Percentiles rank a stretch among this genome's conserved stretches.
phyloP scores from a whole-genome alignment of 2,888 invertebrate species.

The Rhagophthalmus giganteus region DNA sequence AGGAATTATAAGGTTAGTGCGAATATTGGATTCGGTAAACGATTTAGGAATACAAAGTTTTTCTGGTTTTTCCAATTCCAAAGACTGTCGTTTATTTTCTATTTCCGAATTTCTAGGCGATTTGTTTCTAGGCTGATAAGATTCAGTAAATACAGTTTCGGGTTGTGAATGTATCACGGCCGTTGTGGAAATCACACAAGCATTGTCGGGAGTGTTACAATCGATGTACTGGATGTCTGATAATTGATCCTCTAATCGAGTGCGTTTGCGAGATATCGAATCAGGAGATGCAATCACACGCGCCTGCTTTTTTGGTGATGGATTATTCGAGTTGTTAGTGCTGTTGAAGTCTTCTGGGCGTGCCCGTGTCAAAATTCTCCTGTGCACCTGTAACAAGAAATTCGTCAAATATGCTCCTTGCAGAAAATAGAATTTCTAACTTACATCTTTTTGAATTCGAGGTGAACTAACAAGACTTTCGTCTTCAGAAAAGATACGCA shows the following conservation, averaged over 20 bases:
- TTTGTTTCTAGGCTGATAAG: conserved; percentile 53
- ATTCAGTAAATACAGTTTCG: conserved; percentile 34
- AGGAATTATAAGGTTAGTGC: conserved; percentile 39
- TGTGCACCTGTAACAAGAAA: conserved; percentile 47
- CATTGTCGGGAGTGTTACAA: conserved; percentile 72
- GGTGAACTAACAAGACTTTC: conserved; percentile 69
- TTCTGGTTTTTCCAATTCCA: conserved; percentile 45
- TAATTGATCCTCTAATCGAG: conserved; percentile 76
- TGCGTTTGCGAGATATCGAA: conserved; percentile 64
- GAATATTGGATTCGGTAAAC: conserved; percentile 49
- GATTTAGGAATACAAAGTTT: conserved; percentile 45
- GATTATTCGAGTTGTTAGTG: conserved; percentile 60
- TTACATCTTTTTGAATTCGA: conserved; percentile 56
- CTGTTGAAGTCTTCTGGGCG: conserved; percentile 61
- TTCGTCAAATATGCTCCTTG: neutral
- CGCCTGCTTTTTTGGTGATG: conserved; percentile 65
- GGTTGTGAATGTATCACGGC: conserved; percentile 47
- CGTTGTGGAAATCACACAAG: conserved; percentile 47
- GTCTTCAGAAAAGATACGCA: conserved; percentile 87
- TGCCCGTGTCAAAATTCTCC: conserved; percentile 58
- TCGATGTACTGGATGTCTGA: conserved; percentile 81
- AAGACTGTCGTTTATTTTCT: conserved; percentile 46
- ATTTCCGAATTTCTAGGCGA: conserved; percentile 50
- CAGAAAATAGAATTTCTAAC: conserved; percentile 27
- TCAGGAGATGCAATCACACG: conserved; percentile 59